These are phyloP conservation scores for Labeo rohita DNA, from an alignment of 2,113 vertebrate species.

Conservation along the genomic window DNA sequence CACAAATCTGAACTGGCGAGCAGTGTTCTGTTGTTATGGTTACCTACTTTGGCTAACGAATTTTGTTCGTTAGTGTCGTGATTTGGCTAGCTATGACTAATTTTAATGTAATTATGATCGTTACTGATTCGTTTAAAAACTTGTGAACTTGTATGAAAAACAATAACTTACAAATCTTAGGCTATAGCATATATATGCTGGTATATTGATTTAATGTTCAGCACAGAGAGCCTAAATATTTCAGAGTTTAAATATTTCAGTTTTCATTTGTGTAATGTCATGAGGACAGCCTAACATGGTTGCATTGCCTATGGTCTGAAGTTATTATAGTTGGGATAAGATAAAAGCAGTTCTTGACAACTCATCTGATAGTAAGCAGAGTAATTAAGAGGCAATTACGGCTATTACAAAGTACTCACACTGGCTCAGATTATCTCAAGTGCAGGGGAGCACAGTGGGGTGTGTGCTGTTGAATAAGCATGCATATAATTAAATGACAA, in stretches of 20 bases:
- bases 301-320: background rate
- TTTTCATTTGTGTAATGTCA: background rate
- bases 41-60: background rate
- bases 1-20: background rate
- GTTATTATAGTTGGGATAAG: conserved; percentile 3
- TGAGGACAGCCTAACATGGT: background rate
- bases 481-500: conserved; percentile 44
- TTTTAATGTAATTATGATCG: background rate
- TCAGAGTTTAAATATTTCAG: background rate
- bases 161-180: too few species aligned
- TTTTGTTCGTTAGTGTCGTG: background rate
- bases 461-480: conserved; percentile 25
- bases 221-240: background rate
- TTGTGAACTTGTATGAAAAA: too few species aligned
- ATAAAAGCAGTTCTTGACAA: conserved; percentile 31
- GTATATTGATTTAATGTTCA: background rate
- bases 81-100: background rate
- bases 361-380: conserved; percentile 40
- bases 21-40: background rate
- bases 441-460: conserved; percentile 29
- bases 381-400: conserved; percentile 48
- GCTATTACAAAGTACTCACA: conserved; percentile 35
- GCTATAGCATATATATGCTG: background rate
- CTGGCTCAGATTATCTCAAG: conserved; percentile 42
- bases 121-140: too few species aligned